Base-by-base conservation (phyloP, 2,113 vertebrate species). In the Mesitornis unicolor region DNA sequence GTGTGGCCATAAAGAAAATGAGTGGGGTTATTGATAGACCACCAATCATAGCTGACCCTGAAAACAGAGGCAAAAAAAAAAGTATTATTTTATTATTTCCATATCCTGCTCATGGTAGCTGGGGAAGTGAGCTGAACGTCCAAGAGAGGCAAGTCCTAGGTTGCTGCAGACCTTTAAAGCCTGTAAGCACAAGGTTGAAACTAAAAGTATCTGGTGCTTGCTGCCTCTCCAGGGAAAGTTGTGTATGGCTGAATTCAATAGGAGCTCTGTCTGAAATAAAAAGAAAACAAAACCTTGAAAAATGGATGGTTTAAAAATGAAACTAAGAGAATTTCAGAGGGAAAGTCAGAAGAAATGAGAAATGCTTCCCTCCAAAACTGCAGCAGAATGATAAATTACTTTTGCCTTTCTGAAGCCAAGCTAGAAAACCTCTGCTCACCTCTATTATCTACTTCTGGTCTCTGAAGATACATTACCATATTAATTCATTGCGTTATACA, bases 391-490 rank as follows among this genome's bases (percentile, higher is more conserved):
- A 98, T 98, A 97, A 98, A 98, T 98, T 97, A 97, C 98, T 97
- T 98, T 95, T 98, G 97, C 97, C 96, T 98, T 96, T 95, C 92
- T 50, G 48, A 98, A 98, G 96, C 97, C 95, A 95, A 97, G 89
- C 95, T 96, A 45, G 50, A 91, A 98, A 97, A 97, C 97, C 97
- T 97, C 97, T 98, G 97, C 97, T 98, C 98, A 98, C 98, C 98
- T 98, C 98, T 97, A 97, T 98, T 98, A 98, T 98, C 98, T 98
- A 88, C 92, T 97, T 88, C 93, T 97, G 97, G 97, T 98, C 98
- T 98, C 98, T 96, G 96, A 98, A 98, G 98, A 97, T 97, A 18
- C 96, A 97, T 98, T 98, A 98, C 97, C 98, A 98, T 98, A 98
- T 98, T 98, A 98, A 98, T 98, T 98, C 96, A 98, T 98, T 97